Evolutionary conservation across 2,888 invertebrate genomes (phyloP), one percentile per base, ranked within the genome.

Genomic region (Tricholauxania praeusta): DNA sequence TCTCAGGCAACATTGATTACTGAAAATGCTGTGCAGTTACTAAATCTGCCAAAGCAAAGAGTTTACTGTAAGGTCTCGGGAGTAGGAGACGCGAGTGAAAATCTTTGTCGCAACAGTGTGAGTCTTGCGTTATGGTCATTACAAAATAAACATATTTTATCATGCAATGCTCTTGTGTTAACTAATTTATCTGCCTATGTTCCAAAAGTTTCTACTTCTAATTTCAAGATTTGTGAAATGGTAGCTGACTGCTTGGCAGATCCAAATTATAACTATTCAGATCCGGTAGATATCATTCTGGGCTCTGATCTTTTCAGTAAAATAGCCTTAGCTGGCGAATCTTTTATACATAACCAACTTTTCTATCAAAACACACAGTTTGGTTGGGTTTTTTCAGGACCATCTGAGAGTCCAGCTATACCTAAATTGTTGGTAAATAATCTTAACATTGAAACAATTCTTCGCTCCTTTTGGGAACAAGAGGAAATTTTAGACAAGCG

Each of bases 311-410:
- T 66, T 4, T 65, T 59, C 12, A 64, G 60, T 4, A 59, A 47
- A 59, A 69, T 72, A 15, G 57, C 57, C 49, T 69, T 72, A 10
- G 57, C 74, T 4, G 10, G 51, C 10, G 32, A 69, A 57, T 66
- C 69, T 3, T 62, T 74, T 51, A 28, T 71, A n/a, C 71, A 68
- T 15, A 65, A 72, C 17, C 19, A 64, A 14, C 14, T 74, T 10
- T 74, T 74, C 22, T 70, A 72, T 19, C 72, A 72, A 72, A 72
- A 72, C n/a, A 71, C 72, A 10, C 7, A 52, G 14, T 72, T 72
- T 39, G 72, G 71, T 49, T 75, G 75, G 71, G 72, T 68, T n/a
- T 63, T 74, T 28, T 74, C 66, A 57, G 72, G 72, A 12, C 48
- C 69, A 22, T 22, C 51, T 28, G 32, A 72, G 12, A 15, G 19